A percentile compares a stretch with the other conserved stretches of the same genome.
Evolutionary conservation across 2,797 vertebrate species (phyloP).

Genomic region (Pangasius sanitwongsei): DNA sequence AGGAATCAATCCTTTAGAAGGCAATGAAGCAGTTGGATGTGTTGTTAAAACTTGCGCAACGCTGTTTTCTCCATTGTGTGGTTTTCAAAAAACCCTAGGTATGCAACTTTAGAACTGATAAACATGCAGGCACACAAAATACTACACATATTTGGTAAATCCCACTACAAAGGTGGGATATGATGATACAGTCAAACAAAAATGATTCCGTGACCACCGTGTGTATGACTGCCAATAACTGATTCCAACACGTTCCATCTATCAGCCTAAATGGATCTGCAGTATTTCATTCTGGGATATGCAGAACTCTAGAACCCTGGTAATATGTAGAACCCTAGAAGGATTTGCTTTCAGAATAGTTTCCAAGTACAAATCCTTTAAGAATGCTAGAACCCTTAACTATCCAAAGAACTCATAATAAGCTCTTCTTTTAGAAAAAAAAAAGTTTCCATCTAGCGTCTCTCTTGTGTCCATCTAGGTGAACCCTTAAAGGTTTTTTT

Average conservation of each 20-base stretch:
- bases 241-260: not conserved
- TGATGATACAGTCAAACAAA: conserved; percentile 20
- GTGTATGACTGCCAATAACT: not conserved
- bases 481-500: no score
- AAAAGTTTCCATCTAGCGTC: not conserved
- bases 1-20: conserved; percentile 27
- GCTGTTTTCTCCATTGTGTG: conserved; percentile 19
- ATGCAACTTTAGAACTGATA: conserved; percentile 33
- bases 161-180: not conserved
- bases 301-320: not conserved
- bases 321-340: not conserved
- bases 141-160: not conserved
- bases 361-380: not conserved
- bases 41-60: conserved; percentile 47
- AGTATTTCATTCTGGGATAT: not conserved
- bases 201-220: conserved; percentile 2
- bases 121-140: not conserved
- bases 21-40: conserved; percentile 25
- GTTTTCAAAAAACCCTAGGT: conserved; percentile 42
- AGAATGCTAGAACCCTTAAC: not conserved
- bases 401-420: not conserved
- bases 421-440: not conserved
- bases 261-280: not conserved
- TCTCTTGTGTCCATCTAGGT: no score
- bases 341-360: not conserved